phyloP scores from a whole-genome alignment of 2,113 vertebrate genomes.

The Neodontobutis hainanensis region DNA sequence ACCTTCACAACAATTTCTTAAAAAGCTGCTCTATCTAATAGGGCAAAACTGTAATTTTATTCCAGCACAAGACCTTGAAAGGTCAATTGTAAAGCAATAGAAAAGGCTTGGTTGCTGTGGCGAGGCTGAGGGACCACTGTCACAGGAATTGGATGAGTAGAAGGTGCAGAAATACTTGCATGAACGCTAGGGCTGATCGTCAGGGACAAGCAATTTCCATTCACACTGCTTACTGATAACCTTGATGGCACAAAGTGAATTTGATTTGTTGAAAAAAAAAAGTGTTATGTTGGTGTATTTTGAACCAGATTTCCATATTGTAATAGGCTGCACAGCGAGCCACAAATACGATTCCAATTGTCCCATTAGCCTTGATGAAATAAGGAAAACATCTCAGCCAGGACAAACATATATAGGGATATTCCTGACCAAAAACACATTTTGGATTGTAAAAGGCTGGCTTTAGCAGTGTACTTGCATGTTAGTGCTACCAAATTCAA shows the following conservation, averaged over 20 bases:
- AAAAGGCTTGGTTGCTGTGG: conserved; percentile 26
- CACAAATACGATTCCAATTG: conserved; percentile 69
- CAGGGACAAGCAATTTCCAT: conserved; percentile 54
- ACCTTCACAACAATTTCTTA: conserved; percentile 37
- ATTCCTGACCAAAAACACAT: conserved; percentile 20
- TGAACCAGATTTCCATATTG: conserved; percentile 65
- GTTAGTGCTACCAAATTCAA: background rate
- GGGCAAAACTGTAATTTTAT: conserved; percentile 53
- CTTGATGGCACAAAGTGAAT: conserved; percentile 52
- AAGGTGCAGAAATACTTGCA: conserved; percentile 39
- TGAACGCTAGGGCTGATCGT: conserved; percentile 39
- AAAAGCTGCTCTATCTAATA: conserved; percentile 45
- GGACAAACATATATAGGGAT: conserved; percentile 36
- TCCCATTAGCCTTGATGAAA: conserved; percentile 67
- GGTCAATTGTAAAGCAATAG: conserved; percentile 59
- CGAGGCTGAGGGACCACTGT: conserved; percentile 18
- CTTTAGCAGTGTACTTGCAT: conserved; percentile 9
- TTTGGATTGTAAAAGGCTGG: conserved; percentile 3
- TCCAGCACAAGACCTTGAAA: conserved; percentile 57
- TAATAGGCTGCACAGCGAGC: conserved; percentile 66
- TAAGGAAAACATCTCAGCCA: conserved; percentile 39
- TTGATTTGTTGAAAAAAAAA: conserved; percentile 46
- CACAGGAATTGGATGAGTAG: conserved; percentile 15
- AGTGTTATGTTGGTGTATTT: conserved; percentile 40
- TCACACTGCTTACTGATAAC: conserved; percentile 57